Conservation (phyloP, 1,140 invertebrate genomes). For the Drosophila nigromelanica region DNA sequence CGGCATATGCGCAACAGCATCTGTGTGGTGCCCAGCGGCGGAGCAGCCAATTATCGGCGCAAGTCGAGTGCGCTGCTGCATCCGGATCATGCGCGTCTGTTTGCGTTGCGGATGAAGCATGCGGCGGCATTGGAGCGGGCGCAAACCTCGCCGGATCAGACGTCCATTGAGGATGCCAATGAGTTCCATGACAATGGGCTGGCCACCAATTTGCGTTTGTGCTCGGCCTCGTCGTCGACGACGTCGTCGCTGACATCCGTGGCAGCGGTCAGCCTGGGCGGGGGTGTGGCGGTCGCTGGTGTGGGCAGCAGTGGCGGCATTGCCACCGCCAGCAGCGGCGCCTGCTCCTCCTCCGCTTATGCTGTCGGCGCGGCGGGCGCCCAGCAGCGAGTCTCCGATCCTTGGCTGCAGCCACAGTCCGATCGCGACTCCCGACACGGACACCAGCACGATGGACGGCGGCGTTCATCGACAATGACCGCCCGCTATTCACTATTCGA, state of each 20-base stretch:
- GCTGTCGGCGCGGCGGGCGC: constrained; percentile 83
- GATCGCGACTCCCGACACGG: constrained; percentile 69
- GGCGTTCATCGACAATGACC: constrained; percentile 85
- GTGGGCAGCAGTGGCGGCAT: constrained; percentile 57
- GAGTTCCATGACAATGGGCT: constrained; percentile 81
- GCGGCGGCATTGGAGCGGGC: constrained; percentile 84
- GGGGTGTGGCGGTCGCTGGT: constrained; percentile 68
- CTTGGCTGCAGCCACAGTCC: constrained; percentile 83
- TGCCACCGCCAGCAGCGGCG: constrained; percentile 61
- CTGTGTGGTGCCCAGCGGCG: constrained; percentile 61
- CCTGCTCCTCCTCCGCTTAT: constrained; percentile 75
- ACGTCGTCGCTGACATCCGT: constrained; percentile 86
- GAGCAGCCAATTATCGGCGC: constrained; percentile 83
- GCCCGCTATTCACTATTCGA: constrained; percentile 88
- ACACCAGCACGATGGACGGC: constrained; percentile 64
- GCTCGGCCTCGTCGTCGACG: constrained; percentile 85
- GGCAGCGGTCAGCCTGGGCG: constrained; percentile 84
- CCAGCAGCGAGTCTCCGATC: constrained; percentile 84
- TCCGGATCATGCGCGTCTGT: constrained; percentile 88
- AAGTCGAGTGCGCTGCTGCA: constrained; percentile 87
- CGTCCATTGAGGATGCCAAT: constrained; percentile 82
- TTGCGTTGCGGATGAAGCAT: constrained; percentile 84
- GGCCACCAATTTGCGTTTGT: constrained; percentile 75
- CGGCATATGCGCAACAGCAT: constrained; percentile 74
- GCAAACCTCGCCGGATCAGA: constrained; percentile 79